These are phyloP conservation scores for Tenthredo notha DNA, from an alignment of 2,888 invertebrate genomes.

Conservation along the genomic window DNA sequence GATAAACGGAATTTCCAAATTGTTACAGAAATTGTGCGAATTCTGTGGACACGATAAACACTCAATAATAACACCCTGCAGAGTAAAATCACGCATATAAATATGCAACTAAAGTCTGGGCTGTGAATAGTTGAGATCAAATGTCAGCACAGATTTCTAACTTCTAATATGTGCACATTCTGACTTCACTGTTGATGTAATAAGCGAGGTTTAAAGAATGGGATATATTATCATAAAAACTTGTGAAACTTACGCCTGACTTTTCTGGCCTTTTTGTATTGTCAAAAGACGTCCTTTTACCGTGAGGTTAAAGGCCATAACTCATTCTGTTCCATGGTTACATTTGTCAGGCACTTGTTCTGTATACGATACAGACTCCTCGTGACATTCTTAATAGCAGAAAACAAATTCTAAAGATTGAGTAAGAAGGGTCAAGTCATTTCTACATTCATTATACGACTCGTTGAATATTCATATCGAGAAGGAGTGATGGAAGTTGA, in stretches of 20 bases:
- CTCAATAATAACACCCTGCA: not conserved
- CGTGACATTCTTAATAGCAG: not conserved
- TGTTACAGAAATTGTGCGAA: not conserved
- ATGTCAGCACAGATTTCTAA: not conserved
- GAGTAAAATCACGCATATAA: not conserved
- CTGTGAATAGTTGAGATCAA: not conserved
- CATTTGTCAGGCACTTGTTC: slow-evolving; percentile 7
- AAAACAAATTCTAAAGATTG: slow-evolving; percentile 8
- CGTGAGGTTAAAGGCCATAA: not conserved
- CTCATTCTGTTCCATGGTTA: slow-evolving; percentile 27
- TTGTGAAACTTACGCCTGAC: not conserved
- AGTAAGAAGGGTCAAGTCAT: not conserved
- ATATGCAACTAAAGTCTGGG: not conserved
- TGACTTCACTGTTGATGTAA: not conserved
- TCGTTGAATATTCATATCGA: not conserved
- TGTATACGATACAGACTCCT: not conserved
- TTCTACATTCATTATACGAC: not conserved
- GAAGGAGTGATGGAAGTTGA: not conserved
- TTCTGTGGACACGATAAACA: not conserved
- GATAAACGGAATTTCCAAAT: slow-evolving; percentile 12
- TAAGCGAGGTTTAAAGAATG: not conserved
- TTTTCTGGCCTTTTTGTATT: not conserved
- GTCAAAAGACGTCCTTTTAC: not conserved
- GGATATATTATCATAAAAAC: not conserved
- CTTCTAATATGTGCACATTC: not conserved